A percentile compares a stretch with the other conserved stretches of the same genome.
These are phyloP conservation scores for Charina bottae DNA, from an alignment of 2,113 vertebrate species.

Conservation along the genomic window DNA sequence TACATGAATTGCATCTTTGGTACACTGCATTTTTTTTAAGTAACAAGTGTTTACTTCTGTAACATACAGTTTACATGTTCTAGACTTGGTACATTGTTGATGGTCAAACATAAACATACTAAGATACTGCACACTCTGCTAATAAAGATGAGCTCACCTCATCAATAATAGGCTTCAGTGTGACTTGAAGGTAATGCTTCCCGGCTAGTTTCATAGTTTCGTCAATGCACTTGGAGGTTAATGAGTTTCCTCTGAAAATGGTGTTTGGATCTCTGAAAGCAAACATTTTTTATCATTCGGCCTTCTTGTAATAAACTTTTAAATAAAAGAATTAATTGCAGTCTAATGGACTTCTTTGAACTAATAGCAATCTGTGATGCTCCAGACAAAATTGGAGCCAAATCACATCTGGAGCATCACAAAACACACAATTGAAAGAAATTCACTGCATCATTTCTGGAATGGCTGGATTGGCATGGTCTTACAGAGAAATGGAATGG, in stretches of 20 bases:
- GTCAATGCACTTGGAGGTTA: slow-evolving; percentile 98
- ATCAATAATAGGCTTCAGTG: slow-evolving; percentile 93
- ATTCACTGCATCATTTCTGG: not conserved
- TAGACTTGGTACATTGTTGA: not conserved
- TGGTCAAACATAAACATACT: slow-evolving; percentile 27
- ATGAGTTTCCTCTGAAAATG: slow-evolving; percentile 96
- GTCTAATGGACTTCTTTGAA: not conserved
- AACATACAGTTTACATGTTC: not conserved
- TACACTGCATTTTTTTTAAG: slow-evolving; percentile 23
- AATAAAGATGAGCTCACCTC: slow-evolving; percentile 80
- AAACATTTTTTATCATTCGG: slow-evolving; percentile 51
- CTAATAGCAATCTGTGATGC: not conserved
- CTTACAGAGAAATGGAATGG: not conserved
- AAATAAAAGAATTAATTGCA: slow-evolving; percentile 7
- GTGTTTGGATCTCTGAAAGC: slow-evolving; percentile 94
- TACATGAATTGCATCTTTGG: not conserved
- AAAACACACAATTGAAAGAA: not conserved
- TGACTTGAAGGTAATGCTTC: slow-evolving; percentile 97
- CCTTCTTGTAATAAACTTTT: slow-evolving; percentile 31
- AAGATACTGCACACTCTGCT: slow-evolving; percentile 37
- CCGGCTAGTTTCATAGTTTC: slow-evolving; percentile 99
- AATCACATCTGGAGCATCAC: not conserved
- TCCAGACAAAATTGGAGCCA: not conserved
- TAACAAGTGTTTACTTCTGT: slow-evolving; percentile 15
- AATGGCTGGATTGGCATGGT: not conserved